Percentiles rank a stretch among this genome's conserved stretches.
Conservation (phyloP, 2,113 vertebrate genomes). For the Carassius auratus region DNA sequence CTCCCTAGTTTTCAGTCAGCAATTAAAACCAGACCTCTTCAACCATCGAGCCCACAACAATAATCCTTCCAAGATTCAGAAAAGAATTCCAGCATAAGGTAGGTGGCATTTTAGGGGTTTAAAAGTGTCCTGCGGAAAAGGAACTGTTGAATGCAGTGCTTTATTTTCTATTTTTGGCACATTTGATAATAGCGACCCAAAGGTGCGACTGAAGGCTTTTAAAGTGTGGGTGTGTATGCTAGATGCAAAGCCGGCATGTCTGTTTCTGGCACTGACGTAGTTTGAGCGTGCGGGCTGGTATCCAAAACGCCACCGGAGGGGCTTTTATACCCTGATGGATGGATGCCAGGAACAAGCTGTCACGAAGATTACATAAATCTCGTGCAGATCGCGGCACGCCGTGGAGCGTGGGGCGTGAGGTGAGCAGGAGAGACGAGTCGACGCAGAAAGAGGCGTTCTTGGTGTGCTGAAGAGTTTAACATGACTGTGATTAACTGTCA, state of each 20-base stretch:
- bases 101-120: constrained; percentile 9
- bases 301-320: constrained; percentile 43
- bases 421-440: constrained; percentile 43
- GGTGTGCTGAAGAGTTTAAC: constrained; percentile 71
- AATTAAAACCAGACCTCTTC: constrained; percentile 33
- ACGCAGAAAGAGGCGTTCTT: constrained; percentile 63
- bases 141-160: not conserved
- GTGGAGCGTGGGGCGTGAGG: constrained; percentile 39
- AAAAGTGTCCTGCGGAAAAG: not conserved
- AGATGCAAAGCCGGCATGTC: not conserved
- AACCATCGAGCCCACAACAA: constrained; percentile 2
- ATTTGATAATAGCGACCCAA: not conserved
- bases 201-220: not conserved
- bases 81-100: not conserved
- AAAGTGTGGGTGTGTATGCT: not conserved
- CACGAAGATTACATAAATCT: constrained; percentile 68
- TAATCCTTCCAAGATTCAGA: not conserved
- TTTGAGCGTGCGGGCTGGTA: not conserved
- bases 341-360: constrained; percentile 64
- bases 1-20: not conserved
- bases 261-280: constrained; percentile 8
- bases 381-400: constrained; percentile 63
- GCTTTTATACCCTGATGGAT: constrained; percentile 63
- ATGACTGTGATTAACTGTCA: constrained; percentile 78
- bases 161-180: constrained; percentile 17